Evolutionary conservation across 2,113 vertebrate genomes (phyloP), one percentile per base, ranked within the genome.

Genomic region (Gracilinanus agilis): DNA sequence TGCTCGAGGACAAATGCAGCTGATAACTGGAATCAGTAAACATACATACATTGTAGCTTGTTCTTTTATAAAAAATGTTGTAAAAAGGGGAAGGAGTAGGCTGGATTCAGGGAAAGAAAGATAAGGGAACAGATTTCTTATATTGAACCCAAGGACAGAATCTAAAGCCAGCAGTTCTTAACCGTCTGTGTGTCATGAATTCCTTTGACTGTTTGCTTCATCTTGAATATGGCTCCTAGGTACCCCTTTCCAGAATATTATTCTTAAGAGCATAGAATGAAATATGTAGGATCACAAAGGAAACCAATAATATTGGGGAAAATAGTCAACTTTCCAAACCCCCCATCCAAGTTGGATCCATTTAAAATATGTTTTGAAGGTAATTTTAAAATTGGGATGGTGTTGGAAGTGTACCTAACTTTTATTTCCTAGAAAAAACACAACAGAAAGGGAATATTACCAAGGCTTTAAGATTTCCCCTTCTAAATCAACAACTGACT

Each of bases 61-160:
- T 61, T 92, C 44, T 44, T 94, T 92, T 95, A 93, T 83, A 94
- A 92, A 96, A 94, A 91, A 92, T 89, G 90, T 92, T 93, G 53
- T 94, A 91, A 90, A 93, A 95, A 97, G 91, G 95, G 93, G 94
- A 53, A 95, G 90, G 53, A 94, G 54, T 67, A 61, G 55, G 92
- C 91, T 91, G 89, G 83, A 93, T 56, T 91, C 13, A 44, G 55
- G 89, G 90, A 94, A 95, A 93, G 89, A 92, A 96, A 96, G 21
- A 92, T 75, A 27, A 88, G 96, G 55, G 49, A 94, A 96, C 90
- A 7, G 91, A 94, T 94, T 93, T 96, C 54, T 90, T 90, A 21
- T 21, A 53, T 55, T 93, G 55, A 97, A 92, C 56, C 44, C 92
- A 89, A 88, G 25, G 34, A 90, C 4, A 89, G 54, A 55, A 53